Base-by-base conservation (phyloP, 2,113 vertebrate genomes). In the Lophura nycthemera region DNA sequence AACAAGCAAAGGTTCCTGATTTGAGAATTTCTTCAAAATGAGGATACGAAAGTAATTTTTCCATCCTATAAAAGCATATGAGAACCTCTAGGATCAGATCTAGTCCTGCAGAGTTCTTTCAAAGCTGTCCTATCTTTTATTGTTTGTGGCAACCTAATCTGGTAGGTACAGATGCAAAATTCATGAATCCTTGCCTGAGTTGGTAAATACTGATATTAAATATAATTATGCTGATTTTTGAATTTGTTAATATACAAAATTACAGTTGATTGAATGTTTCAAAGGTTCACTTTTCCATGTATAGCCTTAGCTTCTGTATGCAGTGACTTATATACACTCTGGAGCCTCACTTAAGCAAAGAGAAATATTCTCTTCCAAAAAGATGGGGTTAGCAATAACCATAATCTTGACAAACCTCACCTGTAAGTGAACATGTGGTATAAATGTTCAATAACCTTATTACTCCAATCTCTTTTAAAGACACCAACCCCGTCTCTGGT, bases 371-470 rank as follows among this genome's bases (percentile, higher is more conserved):
- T 92, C 6, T 59, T 76, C 48, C 38, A 24, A 24, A 90, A 94
- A 94, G 72, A 92, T 20, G 19, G 8, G 24, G 11, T 22, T 79
- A 82, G 19, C 38, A 93, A 48, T 54, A 95, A 64, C 29, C 88
- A 82, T 40, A 64, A 88, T 82, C 66, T 86, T 83, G 76, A 59
- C 17, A 70, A 54, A 60, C 57, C 54, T 91, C 56, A 91, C 48
- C 61, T 89, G 30, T 64, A 82, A 92, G 83, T 87, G 52, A 89
- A 67, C 64, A 73, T 78, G 84, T 50, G 73, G 13, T 75, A 76
- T 80, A 92, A 84, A 79, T 85, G 81, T 57, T 96, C 92, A 91
- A 87, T 77, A 84, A 17, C 38, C 32, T 90, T 95, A 88, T 86
- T 96, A 72, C 40, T 85, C 48, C 71, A 73, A 45, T 45, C 61